Evolutionary conservation across 2,888 invertebrate genomes (phyloP), one percentile per base, ranked within the genome.

Genomic region (Cryptocephalus primarius): DNA sequence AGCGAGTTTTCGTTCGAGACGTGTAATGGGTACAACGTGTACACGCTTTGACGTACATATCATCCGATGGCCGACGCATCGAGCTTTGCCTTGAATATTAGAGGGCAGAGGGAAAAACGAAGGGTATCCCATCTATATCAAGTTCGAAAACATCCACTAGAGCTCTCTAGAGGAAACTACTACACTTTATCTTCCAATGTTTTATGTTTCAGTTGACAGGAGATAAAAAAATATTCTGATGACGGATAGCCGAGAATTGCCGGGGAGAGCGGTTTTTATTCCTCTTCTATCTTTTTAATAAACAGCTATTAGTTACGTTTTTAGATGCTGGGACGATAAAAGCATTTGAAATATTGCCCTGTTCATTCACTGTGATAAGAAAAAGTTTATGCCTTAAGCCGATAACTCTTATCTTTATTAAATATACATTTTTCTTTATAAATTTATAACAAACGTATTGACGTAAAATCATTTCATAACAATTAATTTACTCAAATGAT

Each of bases 161-260:
- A 60, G 60, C 65, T 66, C 67, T 65, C 68, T 63, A 61, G 68
- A 64, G 67, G 65, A 64, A 65, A 68, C 62, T 64, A 62, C 65
- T 64, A 63, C 63, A 66, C 67, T 68, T 69, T 69, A 70, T 70
- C 69, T 68, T 63, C 60, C 63, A 64, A 61, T 66, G 68, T 68
- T 70, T 70, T 69, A 70, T 70, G 68, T 66, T 64, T 62, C 61
- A 59, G 67, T 65, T 69, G 70, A 69, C 70, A 69, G 69, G 60
- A 67, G 68, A 69, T 70, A 70, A 70, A 22, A 36, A 70, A 70
- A 68, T 68, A 68, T 68, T 66, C 63, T 62, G 63, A 66, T 69
- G 69, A 70, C 67, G 64, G 65, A 69, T 70, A 63, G 65, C 60
- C 60, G 54, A 55, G 59, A 60, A 64, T 64, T 56, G 63, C 61